phyloP scores from a whole-genome alignment of 2,113 vertebrate genomes.

The Bubo scandiacus region DNA sequence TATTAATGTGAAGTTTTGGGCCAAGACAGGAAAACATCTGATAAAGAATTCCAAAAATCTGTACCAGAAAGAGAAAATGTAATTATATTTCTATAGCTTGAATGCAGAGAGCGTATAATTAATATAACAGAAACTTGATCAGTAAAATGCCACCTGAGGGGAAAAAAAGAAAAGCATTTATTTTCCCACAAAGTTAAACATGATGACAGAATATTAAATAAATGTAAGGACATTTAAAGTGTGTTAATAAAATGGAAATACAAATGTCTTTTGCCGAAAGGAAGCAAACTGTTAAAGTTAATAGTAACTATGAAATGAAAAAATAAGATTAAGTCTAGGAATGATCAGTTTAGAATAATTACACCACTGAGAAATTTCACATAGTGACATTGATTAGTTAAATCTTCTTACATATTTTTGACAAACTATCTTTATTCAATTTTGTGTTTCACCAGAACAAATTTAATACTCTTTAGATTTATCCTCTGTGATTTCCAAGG shows the following conservation, averaged over 20 bases:
- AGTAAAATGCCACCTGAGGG: background rate
- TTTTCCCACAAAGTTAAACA: background rate
- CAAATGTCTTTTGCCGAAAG: background rate
- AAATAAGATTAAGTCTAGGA: background rate
- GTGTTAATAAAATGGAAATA: background rate
- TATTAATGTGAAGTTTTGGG: background rate
- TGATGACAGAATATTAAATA: background rate
- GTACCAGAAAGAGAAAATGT: background rate
- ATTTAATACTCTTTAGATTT: background rate
- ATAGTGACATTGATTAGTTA: background rate
- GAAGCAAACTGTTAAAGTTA: background rate
- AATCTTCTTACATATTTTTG: background rate
- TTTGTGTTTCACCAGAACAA: background rate
- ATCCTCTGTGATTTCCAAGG: background rate
- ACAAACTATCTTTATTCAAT: background rate
- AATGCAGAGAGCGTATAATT: background rate
- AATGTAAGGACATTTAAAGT: background rate
- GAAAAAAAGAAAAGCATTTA: background rate
- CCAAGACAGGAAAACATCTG: background rate
- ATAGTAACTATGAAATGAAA: background rate
- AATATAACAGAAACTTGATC: background rate
- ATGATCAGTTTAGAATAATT: background rate
- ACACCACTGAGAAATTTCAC: background rate
- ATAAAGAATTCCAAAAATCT: background rate
- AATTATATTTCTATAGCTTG: background rate